Evolutionary conservation across 2,888 invertebrate species (phyloP).

Genomic region (Podotricha telesiphe): DNA sequence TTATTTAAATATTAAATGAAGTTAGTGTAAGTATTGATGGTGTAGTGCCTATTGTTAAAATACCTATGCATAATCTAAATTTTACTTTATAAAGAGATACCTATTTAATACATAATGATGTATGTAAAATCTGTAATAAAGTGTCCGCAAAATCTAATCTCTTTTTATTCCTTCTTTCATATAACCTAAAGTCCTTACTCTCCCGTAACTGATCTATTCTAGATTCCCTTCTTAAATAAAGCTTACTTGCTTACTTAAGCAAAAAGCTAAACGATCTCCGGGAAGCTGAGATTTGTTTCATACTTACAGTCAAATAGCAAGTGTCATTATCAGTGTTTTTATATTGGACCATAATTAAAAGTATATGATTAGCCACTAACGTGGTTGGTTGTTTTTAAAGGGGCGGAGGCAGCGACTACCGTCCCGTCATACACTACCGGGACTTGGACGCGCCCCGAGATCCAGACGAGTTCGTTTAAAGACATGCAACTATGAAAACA

Average conservation of each 20-base stretch:
- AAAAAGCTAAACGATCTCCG: conserved; percentile 45
- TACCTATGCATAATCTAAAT: neutral
- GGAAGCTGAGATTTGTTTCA: conserved; percentile 67
- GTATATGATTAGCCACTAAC: conserved; percentile 30
- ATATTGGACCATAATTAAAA: neutral
- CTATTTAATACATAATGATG: conserved; percentile 17
- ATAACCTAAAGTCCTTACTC: conserved; percentile 13
- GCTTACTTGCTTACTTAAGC: neutral
- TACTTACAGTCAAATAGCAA: conserved; percentile 17
- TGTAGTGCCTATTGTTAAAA: conserved; percentile 2
- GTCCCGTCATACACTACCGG: conserved; percentile 95
- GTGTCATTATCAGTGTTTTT: conserved; percentile 28
- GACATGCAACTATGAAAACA: conserved; percentile 47
- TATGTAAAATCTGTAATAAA: conserved; percentile 40
- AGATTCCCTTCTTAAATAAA: neutral
- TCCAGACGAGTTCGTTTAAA: conserved; percentile 92
- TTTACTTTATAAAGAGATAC: neutral
- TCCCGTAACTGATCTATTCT: neutral
- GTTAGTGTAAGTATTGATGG: neutral
- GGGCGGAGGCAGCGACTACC: conserved; percentile 90
- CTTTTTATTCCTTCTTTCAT: conserved; percentile 24
- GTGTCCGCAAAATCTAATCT: conserved; percentile 37
- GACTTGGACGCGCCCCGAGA: conserved; percentile 97
- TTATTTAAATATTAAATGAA: neutral
- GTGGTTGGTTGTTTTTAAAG: conserved; percentile 84